Conservation (phyloP, 2,888 invertebrate species). For the Ophraella communa region DNA sequence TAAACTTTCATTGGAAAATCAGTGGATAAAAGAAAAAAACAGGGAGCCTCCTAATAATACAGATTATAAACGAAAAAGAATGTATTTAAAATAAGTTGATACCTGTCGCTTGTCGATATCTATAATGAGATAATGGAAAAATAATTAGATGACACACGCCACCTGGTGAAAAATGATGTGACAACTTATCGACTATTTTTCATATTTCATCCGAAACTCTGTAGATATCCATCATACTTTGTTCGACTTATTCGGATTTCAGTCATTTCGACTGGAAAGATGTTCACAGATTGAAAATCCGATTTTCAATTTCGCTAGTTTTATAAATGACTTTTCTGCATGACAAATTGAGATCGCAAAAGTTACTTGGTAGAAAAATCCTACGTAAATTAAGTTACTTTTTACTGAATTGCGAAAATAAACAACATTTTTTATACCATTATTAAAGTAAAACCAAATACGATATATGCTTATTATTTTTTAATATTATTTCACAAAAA, state of each 20-base stretch:
- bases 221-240: conserved; percentile 30
- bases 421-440: background rate
- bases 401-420: background rate
- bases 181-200: conserved; percentile 6
- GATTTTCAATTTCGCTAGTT: conserved; percentile 19
- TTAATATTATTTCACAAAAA: background rate
- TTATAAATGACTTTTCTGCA: conserved; percentile 5
- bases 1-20: too few species aligned
- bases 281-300: conserved; percentile 22
- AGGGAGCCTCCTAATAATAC: too few species aligned
- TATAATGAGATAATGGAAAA: conserved; percentile 3
- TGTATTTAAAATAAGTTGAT: background rate
- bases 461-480: background rate
- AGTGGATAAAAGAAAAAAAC: too few species aligned
- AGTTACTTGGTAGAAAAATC: background rate
- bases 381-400: background rate
- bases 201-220: conserved; percentile 23
- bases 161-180: conserved; percentile 16
- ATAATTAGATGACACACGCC: conserved; percentile 4
- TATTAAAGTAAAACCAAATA: background rate
- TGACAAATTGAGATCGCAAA: conserved; percentile 16
- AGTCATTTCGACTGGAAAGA: conserved; percentile 10
- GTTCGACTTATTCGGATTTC: conserved; percentile 27
- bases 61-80: too few species aligned
- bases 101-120: background rate